Conservation (phyloP, 2,888 invertebrate species). For the Sycophila texana region DNA sequence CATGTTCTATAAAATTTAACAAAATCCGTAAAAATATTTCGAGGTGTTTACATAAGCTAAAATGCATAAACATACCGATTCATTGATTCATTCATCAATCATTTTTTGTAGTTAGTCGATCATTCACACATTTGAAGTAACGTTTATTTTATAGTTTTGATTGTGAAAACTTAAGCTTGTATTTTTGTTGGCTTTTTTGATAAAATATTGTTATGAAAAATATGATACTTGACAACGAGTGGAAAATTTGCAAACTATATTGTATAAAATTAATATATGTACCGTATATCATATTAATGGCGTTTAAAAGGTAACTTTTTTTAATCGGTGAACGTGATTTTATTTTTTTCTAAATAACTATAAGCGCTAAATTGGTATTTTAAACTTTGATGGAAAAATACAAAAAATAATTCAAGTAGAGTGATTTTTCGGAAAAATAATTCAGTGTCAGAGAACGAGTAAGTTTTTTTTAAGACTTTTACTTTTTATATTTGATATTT, state of each 20-base stretch:
- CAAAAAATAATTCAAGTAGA: not conserved
- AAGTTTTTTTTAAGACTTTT: too few species aligned
- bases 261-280: not conserved
- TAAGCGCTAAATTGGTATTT: too few species aligned
- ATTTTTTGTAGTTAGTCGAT: conserved; percentile 23
- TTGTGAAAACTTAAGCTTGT: conserved; percentile 41
- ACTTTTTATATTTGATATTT: too few species aligned
- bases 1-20: conserved; percentile 2
- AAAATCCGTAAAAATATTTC: not conserved
- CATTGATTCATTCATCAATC: conserved; percentile 53
- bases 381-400: not conserved
- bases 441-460: too few species aligned
- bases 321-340: too few species aligned
- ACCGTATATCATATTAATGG: too few species aligned
- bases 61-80: conserved; percentile 31
- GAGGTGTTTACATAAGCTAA: not conserved
- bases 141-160: conserved; percentile 10
- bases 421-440: not conserved
- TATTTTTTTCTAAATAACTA: too few species aligned
- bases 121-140: not conserved
- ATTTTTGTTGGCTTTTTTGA: conserved; percentile 17
- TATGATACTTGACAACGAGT: not conserved
- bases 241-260: not conserved
- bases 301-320: too few species aligned
- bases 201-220: not conserved